Evolutionary conservation across 2,888 invertebrate species (phyloP).

Genomic region (Listrodromus nycthemerus): DNA sequence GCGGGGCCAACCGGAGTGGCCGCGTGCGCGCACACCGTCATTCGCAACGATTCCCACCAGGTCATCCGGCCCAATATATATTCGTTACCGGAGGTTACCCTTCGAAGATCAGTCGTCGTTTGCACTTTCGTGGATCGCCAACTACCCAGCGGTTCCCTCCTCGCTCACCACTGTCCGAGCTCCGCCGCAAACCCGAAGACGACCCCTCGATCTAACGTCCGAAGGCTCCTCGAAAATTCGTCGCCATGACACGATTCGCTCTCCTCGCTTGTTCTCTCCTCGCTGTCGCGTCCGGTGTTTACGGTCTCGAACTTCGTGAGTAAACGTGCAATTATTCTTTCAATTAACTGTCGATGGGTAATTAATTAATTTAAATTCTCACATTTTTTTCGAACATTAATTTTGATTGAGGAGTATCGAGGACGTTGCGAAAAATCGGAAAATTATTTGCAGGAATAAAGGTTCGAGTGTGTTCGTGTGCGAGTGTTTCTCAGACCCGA

Average conservation of each 20-base stretch:
- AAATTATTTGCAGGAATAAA: no score
- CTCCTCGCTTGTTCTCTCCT: constrained; percentile 37
- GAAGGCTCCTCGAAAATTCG: neutral
- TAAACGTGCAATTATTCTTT: constrained; percentile 44
- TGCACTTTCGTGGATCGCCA: constrained; percentile 45
- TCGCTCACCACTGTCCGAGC: neutral
- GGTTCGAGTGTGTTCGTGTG: no score
- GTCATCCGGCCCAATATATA: constrained; percentile 73
- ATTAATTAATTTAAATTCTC: neutral
- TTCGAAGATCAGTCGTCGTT: constrained; percentile 61
- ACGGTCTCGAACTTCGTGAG: constrained; percentile 78
- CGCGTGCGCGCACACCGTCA: constrained; percentile 70
- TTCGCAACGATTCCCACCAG: constrained; percentile 77
- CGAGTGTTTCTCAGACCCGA: no score
- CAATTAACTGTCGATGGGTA: neutral
- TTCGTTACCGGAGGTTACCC: constrained; percentile 63
- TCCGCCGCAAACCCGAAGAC: neutral
- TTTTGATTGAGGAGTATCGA: no score
- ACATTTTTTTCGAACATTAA: neutral
- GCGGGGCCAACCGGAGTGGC: constrained; percentile 18
- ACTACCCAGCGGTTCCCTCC: constrained; percentile 9
- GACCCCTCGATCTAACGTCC: no score
- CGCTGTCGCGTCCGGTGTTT: constrained; percentile 37
- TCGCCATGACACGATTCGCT: constrained; percentile 52
- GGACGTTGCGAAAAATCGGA: no score